Conservation (phyloP, 2,797 vertebrate genomes). For the Rhinatrema bivittatum region DNA sequence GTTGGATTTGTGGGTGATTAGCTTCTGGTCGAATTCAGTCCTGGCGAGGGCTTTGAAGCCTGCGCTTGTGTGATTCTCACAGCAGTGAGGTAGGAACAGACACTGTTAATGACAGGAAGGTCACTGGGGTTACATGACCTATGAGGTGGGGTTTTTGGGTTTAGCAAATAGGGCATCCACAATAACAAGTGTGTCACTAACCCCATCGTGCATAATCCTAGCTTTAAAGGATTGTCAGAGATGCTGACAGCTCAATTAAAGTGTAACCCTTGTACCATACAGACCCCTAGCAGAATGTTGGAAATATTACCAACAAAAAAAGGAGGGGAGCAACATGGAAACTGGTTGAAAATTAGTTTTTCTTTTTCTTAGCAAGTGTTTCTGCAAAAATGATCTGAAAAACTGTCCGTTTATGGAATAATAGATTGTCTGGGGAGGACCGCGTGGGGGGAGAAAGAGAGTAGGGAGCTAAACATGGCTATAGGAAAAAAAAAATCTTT, state of each 20-base stretch:
- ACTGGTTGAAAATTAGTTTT: constrained; percentile 52
- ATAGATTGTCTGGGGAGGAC: constrained; percentile 37
- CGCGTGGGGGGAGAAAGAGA: too few species aligned
- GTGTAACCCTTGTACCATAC: constrained; percentile 59
- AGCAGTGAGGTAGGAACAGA: constrained; percentile 68
- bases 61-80: constrained; percentile 67
- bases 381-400: constrained; percentile 32
- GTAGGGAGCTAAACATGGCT: constrained; percentile 23
- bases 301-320: constrained; percentile 57
- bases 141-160: constrained; percentile 46
- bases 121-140: constrained; percentile 64
- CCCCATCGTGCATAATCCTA: constrained; percentile 64
- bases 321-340: constrained; percentile 47
- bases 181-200: constrained; percentile 69
- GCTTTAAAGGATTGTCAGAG: constrained; percentile 60
- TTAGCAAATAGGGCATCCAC: constrained; percentile 67
- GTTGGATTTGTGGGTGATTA: constrained; percentile 78
- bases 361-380: constrained; percentile 8
- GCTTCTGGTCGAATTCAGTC: constrained; percentile 67
- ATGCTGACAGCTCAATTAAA: constrained; percentile 70
- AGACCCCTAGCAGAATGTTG: constrained; percentile 46
- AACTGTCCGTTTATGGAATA: constrained; percentile 36
- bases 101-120: constrained; percentile 71
- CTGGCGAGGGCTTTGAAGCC: constrained; percentile 54
- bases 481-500: constrained; percentile 11